Conservation (phyloP, 2,797 vertebrate genomes). For the Meriones psammophilus region DNA sequence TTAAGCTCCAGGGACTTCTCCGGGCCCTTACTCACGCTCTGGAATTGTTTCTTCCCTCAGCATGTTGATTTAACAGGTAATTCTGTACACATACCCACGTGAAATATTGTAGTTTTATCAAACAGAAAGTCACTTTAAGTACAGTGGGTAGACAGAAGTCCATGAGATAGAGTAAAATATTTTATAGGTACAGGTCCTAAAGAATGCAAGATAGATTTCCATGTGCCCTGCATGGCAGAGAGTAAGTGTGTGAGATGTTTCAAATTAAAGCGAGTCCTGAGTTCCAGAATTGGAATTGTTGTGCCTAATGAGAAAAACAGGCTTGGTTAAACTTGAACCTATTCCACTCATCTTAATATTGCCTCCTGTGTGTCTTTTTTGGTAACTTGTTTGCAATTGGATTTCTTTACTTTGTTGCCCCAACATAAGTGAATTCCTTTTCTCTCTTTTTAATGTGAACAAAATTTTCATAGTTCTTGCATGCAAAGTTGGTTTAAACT, state of each 20-base stretch:
- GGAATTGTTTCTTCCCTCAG: neutral
- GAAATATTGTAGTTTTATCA: neutral
- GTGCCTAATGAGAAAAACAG: neutral
- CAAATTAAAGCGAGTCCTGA: neutral
- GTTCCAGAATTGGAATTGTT: neutral
- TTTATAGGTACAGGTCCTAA: neutral
- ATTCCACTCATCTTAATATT: neutral
- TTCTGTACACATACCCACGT: neutral
- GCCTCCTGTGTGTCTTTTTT: slow-evolving; percentile 25
- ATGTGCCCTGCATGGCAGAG: neutral
- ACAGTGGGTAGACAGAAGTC: slow-evolving; percentile 19
- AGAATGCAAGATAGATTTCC: neutral
- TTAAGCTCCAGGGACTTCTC: neutral
- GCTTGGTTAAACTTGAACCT: neutral
- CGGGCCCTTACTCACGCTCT: neutral
- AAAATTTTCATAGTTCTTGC: slow-evolving; percentile 47
- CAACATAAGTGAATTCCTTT: slow-evolving; percentile 58
- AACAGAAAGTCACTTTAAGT: neutral
- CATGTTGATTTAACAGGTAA: neutral
- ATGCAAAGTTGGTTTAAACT: slow-evolving; percentile 52
- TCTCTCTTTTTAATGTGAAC: slow-evolving; percentile 19
- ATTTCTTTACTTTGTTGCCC: slow-evolving; percentile 31
- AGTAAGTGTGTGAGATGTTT: accelerated
- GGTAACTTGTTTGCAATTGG: slow-evolving; percentile 22
- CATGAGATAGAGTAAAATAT: neutral